Conservation (phyloP, 2,888 invertebrate species). For the Polietes domitor region DNA sequence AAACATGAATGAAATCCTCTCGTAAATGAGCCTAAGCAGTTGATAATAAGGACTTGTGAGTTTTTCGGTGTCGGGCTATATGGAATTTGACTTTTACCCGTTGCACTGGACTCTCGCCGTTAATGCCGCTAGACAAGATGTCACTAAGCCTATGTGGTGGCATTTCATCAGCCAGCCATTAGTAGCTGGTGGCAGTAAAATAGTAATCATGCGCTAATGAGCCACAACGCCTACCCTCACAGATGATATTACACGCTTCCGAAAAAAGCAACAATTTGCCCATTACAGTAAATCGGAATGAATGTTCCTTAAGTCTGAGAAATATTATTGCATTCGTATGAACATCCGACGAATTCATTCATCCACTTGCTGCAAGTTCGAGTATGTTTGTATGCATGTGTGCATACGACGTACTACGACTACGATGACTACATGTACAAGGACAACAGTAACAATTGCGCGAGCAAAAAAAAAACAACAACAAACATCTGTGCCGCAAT, state of each 20-base stretch:
- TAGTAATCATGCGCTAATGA: conserved; percentile 24
- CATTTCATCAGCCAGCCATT: not conserved
- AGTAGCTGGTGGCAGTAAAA: not conserved
- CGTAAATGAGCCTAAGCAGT: too few relatives aligned
- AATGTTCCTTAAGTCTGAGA: conserved; percentile 14
- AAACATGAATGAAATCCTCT: too few relatives aligned
- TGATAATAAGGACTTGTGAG: too few relatives aligned
- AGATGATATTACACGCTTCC: not conserved
- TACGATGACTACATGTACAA: not conserved
- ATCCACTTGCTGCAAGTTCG: not conserved
- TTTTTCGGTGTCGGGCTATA: too few relatives aligned
- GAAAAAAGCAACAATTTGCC: conserved; percentile 11
- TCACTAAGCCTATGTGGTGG: not conserved
- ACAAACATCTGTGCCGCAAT: not conserved
- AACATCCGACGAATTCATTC: not conserved
- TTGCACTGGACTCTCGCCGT: too few relatives aligned
- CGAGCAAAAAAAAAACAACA: not conserved
- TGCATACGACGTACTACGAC: not conserved
- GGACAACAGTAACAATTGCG: conserved; percentile 15
- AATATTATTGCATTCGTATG: conserved; percentile 12
- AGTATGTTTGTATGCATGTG: not conserved
- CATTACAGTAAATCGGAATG: not conserved
- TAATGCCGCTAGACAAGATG: not conserved
- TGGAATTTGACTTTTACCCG: too few relatives aligned
- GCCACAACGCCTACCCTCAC: conserved; percentile 9